phyloP scores from a whole-genome alignment of 2,113 vertebrate genomes.

The Motacilla tschutschensis region DNA sequence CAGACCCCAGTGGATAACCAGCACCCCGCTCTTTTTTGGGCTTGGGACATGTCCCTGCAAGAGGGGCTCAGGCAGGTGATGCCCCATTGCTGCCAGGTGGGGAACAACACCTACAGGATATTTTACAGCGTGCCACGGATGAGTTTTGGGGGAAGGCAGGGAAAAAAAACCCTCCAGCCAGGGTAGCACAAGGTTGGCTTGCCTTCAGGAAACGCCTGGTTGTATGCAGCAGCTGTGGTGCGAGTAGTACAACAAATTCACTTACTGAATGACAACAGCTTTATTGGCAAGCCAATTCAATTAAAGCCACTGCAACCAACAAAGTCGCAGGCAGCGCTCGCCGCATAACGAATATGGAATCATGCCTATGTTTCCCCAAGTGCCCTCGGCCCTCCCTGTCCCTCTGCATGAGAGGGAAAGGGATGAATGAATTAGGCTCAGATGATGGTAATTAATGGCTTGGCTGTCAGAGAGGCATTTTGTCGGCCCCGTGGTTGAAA shows the following conservation, averaged over 20 bases:
- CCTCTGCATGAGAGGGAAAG: conserved; percentile 79
- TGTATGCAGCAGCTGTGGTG: conserved; percentile 84
- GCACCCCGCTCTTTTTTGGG: background rate
- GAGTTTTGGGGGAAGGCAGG: background rate
- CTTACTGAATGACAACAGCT: conserved; percentile 89
- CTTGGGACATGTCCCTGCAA: background rate
- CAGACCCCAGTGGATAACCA: background rate
- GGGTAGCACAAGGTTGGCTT: conserved; percentile 74
- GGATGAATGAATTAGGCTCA: conserved; percentile 82
- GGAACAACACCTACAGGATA: background rate
- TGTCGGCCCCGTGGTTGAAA: conserved; percentile 64
- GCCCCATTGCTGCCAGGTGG: rapidly evolving
- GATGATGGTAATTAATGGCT: conserved; percentile 88
- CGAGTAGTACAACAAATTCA: conserved; percentile 85
- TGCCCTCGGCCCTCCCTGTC: conserved; percentile 81
- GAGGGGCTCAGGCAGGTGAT: background rate
- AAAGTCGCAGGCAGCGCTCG: conserved; percentile 78
- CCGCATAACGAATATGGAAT: conserved; percentile 82
- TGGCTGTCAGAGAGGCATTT: conserved; percentile 82
- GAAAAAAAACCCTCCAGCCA: conserved; percentile 35
- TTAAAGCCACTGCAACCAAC: conserved; percentile 86
- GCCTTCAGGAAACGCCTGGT: conserved; percentile 83
- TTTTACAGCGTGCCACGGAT: background rate
- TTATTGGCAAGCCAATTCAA: conserved; percentile 95
- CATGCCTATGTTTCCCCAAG: conserved; percentile 78